Evolutionary conservation across 2,113 vertebrate genomes (phyloP).

Genomic region (Labeo catla): DNA sequence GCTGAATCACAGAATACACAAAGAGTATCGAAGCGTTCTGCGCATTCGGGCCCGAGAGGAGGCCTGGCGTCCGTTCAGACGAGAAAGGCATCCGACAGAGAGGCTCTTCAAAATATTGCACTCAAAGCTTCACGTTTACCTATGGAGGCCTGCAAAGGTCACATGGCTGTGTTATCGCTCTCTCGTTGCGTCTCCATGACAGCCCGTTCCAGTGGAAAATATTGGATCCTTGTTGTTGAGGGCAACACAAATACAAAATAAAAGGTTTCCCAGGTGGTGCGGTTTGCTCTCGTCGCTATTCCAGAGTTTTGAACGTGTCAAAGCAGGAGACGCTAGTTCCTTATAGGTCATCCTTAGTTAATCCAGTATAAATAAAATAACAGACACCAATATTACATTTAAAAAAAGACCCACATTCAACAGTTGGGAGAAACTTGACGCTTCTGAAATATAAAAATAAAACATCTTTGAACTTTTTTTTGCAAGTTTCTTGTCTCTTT

Average conservation of each 20-base stretch:
- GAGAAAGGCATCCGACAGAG: constrained; percentile 48
- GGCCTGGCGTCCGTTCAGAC: constrained; percentile 47
- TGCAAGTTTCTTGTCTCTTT: constrained; percentile 54
- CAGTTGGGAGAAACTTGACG: constrained; percentile 73
- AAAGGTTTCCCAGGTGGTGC: constrained; percentile 56
- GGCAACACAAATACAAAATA: constrained; percentile 71
- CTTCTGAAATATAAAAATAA: constrained; percentile 83
- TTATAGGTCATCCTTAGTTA: constrained; percentile 71
- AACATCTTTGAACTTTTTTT: constrained; percentile 76
- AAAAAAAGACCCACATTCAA: constrained; percentile 75
- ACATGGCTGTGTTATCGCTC: constrained; percentile 67
- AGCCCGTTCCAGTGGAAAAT: constrained; percentile 75
- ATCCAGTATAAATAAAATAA: constrained; percentile 83
- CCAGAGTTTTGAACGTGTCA: constrained; percentile 63
- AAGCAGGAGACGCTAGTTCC: constrained; percentile 63
- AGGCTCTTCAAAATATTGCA: constrained; percentile 79
- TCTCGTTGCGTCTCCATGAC: constrained; percentile 70
- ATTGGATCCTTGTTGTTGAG: constrained; percentile 70
- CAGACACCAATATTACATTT: constrained; percentile 70
- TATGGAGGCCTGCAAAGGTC: constrained; percentile 65
- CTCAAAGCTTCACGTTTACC: constrained; percentile 76
- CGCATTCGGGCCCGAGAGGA: constrained; percentile 62
- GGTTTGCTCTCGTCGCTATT: constrained; percentile 43
- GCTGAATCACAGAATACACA: constrained; percentile 71
- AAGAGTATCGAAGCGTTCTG: constrained; percentile 60